Percentiles rank a stretch among this genome's conserved stretches.
phyloP scores from a whole-genome alignment of 1,140 invertebrate genomes.

The Doryteuthis pealeii region DNA sequence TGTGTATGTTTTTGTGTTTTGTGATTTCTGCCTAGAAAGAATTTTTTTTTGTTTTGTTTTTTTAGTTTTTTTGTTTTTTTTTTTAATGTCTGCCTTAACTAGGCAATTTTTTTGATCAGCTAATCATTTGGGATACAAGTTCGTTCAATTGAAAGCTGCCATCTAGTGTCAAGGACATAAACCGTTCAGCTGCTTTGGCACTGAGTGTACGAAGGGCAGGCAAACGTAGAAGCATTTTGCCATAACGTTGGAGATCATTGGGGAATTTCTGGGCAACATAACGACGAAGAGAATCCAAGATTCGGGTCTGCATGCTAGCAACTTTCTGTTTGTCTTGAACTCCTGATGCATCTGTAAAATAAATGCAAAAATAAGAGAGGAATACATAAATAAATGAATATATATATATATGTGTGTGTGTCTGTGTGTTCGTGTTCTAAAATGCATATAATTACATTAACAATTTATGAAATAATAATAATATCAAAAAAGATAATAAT shows the following conservation, averaged over 20 bases:
- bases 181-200: slow-evolving; percentile 57
- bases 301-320: slow-evolving; percentile 44
- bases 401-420: not conserved
- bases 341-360: slow-evolving; percentile 50
- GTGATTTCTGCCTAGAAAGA: too few species aligned
- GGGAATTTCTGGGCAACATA: slow-evolving; percentile 44
- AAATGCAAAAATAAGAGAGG: not conserved
- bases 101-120: slow-evolving; percentile 14
- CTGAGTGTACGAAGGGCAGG: slow-evolving; percentile 55
- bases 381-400: too few species aligned
- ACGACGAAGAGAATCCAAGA: slow-evolving; percentile 52
- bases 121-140: slow-evolving; percentile 58
- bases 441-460: too few species aligned
- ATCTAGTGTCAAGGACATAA: slow-evolving; percentile 55
- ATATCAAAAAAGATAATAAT: too few species aligned
- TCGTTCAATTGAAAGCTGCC: slow-evolving; percentile 55
- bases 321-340: slow-evolving; percentile 49
- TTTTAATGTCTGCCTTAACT: too few species aligned
- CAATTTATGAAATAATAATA: too few species aligned
- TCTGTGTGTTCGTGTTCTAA: not conserved
- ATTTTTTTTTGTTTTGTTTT: too few species aligned
- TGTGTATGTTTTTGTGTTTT: too few species aligned
- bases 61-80: too few species aligned
- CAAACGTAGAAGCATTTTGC: slow-evolving; percentile 56
- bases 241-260: slow-evolving; percentile 45